A percentile compares a stretch with the other conserved stretches of the same genome.
Evolutionary conservation across 2,797 vertebrate genomes (phyloP).

Genomic region (Myotis vivesi): DNA sequence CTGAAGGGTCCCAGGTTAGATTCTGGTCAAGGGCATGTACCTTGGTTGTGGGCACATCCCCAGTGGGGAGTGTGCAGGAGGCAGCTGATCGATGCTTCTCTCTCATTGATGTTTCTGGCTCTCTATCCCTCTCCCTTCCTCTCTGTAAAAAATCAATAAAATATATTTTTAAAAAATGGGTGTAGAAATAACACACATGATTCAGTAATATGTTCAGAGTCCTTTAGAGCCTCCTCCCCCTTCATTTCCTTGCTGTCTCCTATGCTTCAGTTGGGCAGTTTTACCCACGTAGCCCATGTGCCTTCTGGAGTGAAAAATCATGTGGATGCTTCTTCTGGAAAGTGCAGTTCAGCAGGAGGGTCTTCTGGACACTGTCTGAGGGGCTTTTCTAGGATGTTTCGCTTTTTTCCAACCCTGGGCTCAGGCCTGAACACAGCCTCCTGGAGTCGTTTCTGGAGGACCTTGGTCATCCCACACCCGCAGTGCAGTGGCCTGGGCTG

Average conservation of each 20-base stretch:
- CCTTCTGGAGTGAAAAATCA: neutral
- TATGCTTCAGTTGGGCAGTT: neutral
- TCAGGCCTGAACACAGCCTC: neutral
- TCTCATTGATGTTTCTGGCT: no score
- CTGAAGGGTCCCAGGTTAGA: no score
- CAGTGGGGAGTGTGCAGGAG: no score
- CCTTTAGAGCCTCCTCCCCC: neutral
- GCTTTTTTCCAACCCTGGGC: neutral
- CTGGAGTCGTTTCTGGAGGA: neutral
- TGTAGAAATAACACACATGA: neutral
- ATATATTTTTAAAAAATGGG: no score
- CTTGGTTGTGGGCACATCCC: no score
- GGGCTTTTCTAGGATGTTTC: neutral
- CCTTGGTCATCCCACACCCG: neutral
- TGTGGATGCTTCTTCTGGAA: neutral
- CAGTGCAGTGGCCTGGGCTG: neutral
- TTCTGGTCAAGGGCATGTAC: no score
- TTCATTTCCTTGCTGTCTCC: neutral
- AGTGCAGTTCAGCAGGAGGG: neutral
- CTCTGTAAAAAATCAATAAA: no score
- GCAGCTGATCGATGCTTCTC: no score
- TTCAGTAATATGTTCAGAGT: neutral
- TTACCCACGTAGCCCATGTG: neutral
- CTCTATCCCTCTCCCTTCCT: no score
- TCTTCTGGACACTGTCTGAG: neutral